Conservation (phyloP, 2,113 vertebrate species). For the Nycticebus coucang region DNA sequence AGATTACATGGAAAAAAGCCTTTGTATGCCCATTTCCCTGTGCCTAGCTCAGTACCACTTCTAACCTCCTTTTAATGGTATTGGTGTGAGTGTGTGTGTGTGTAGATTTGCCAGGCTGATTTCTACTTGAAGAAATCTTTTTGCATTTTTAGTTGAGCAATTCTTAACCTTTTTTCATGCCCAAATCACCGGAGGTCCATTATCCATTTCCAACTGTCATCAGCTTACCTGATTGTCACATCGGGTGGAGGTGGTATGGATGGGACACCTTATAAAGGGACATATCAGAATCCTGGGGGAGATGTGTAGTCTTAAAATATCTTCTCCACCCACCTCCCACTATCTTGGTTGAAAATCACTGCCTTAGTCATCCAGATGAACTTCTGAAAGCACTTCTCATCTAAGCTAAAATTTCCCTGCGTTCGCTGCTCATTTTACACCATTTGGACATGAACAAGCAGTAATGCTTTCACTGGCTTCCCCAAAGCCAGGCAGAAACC, state of each 20-base stretch:
- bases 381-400: neutral
- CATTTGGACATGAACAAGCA: neutral
- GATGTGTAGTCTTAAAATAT: neutral
- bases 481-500: neutral
- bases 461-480: neutral
- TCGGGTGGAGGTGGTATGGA: neutral
- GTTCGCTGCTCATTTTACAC: neutral
- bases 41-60: neutral
- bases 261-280: neutral
- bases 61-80: neutral
- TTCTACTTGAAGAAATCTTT: neutral
- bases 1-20: neutral
- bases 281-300: neutral
- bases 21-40: neutral
- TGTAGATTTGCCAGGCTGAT: neutral
- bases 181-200: neutral
- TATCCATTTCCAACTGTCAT: neutral
- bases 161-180: neutral
- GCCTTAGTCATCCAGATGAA: neutral
- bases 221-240: neutral
- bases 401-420: neutral
- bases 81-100: neutral
- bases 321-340: constrained; percentile 15
- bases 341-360: constrained; percentile 49
- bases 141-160: neutral